These are phyloP conservation scores for Calcarius ornatus DNA, from an alignment of 2,113 vertebrate species.

Conservation along the genomic window DNA sequence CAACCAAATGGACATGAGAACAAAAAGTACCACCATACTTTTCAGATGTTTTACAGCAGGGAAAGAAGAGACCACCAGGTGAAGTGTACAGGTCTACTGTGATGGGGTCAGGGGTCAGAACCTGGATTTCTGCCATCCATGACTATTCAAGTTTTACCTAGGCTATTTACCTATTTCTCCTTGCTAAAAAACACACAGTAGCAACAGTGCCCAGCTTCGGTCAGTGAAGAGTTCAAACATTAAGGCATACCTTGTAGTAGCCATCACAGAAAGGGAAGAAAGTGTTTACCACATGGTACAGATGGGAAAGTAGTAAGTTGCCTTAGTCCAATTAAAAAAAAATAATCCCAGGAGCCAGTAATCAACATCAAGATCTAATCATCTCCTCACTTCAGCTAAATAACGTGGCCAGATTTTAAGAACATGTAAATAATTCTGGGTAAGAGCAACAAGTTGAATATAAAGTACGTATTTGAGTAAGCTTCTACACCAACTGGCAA, in stretches of 20 bases:
- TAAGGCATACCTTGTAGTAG: not conserved
- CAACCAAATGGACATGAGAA: not conserved
- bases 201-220: not conserved
- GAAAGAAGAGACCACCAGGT: not conserved
- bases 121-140: not conserved
- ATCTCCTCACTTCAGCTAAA: not conserved
- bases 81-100: not conserved
- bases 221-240: not conserved
- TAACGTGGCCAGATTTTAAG: not conserved
- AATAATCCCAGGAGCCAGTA: not conserved
- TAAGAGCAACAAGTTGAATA: not conserved
- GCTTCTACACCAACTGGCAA: not conserved
- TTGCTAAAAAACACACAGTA: not conserved
- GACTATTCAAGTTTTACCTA: not conserved
- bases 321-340: not conserved
- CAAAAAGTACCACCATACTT: not conserved
- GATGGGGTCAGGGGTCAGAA: not conserved
- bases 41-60: not conserved
- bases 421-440: not conserved
- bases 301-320: not conserved
- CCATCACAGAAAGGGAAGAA: not conserved
- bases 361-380: not conserved
- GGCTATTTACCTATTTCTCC: not conserved
- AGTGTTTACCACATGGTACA: not conserved
- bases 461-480: not conserved